Conservation (phyloP, 2,797 vertebrate genomes). For the Macrochelys suwanniensis region DNA sequence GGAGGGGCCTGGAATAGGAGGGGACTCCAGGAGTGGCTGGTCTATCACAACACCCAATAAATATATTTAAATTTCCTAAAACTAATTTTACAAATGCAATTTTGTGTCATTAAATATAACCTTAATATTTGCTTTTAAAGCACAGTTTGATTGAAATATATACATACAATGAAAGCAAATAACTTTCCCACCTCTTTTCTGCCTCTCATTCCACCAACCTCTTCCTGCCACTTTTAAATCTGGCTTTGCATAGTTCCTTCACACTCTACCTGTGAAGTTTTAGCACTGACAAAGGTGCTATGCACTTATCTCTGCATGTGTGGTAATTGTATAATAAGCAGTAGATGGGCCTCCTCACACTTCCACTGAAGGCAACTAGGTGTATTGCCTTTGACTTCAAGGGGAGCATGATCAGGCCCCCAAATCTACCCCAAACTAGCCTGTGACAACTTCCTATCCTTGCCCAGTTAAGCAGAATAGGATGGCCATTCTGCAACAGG, state of each 20-base stretch:
- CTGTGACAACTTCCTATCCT: not conserved
- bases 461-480: not conserved
- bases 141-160: not conserved
- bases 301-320: not conserved
- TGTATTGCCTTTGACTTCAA: not conserved
- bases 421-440: not conserved
- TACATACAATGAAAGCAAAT: not conserved
- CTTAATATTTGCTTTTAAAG: not conserved
- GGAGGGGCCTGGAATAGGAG: not conserved
- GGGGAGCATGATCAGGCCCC: not conserved
- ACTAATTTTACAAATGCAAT: not conserved
- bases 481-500: not conserved
- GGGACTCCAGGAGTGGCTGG: not conserved
- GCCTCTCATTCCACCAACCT: not conserved
- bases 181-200: not conserved
- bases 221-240: accelerated
- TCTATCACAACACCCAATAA: not conserved
- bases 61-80: not conserved
- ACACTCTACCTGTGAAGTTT: not conserved
- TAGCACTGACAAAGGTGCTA: not conserved
- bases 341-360: not conserved
- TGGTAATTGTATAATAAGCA: not conserved
- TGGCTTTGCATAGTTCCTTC: not conserved
- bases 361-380: not conserved
- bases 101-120: not conserved